These are phyloP conservation scores for Corynorhinus townsendii DNA, from an alignment of 2,113 vertebrate species.

Conservation along the genomic window DNA sequence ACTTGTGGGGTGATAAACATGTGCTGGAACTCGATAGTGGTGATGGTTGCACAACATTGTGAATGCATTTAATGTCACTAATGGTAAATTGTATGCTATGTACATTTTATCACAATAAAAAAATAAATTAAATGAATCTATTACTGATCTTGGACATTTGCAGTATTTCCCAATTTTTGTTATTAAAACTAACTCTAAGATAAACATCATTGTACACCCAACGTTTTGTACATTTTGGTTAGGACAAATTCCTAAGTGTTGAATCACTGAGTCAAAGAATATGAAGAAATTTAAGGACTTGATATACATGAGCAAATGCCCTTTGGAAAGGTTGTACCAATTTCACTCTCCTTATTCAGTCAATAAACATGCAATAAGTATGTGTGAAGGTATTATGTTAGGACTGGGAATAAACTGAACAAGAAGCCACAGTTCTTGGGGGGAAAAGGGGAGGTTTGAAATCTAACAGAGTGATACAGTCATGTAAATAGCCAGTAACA, in stretches of 20 bases:
- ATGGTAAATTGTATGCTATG: neutral
- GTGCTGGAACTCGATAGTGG: neutral
- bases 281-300: neutral
- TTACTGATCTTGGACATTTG: neutral
- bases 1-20: neutral
- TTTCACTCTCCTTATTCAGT: neutral
- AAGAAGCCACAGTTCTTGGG: neutral
- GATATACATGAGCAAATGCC: neutral
- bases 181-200: neutral
- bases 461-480: neutral
- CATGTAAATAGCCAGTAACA: neutral
- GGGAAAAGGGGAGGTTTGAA: neutral
- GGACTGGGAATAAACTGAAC: neutral
- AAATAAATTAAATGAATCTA: neutral
- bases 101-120: neutral
- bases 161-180: neutral
- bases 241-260: neutral
- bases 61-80: neutral
- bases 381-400: neutral
- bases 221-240: neutral
- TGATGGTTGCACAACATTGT: too few species aligned
- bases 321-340: neutral
- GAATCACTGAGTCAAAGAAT: neutral
- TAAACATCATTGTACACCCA: neutral
- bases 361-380: neutral